Base-by-base conservation (phyloP, 2,797 vertebrate species). In the Lithobates sylvaticus region DNA sequence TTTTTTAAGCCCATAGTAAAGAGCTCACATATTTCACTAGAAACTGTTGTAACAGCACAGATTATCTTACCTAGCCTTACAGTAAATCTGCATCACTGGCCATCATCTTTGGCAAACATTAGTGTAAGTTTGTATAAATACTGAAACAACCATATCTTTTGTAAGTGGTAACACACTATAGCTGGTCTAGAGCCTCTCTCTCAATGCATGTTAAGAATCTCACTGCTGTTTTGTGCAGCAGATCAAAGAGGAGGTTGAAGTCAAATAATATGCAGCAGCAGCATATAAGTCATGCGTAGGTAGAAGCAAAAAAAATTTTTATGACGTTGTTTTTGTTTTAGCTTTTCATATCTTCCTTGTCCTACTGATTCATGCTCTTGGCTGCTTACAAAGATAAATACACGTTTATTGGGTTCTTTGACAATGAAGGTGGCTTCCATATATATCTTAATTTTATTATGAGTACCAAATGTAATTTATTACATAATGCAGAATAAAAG, bases 371-470 rank as follows among this genome's bases (percentile, higher is more conserved):
- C 81, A 87, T 79, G 70, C 76, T 87, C 76, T 79, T 87, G 81
- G 86, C 86, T 79, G 75, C 86, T 68, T 68, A 78, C 61, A 44
- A 67, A 34, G 81, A 79, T 87, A 87, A 87, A 87, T 87, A 79
- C 81, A 78, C 78, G 81, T 74, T 84, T 87, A 73, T 80, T 65
- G 50, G 68, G 68, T 78, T 87, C 50, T 39, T 72, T 83, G 85
- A 83, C 68, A 78, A 83, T 74, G 42, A 83, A 86, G 85, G 76
- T 87, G 86, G 86, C 73, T 87, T 87, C 76, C 81, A 87, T 78
- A 83, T 78, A 83, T 87, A 83, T 87, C 69, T 75, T 83, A 68
- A 78, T 83, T 83, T 58, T 78, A 32, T 74, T 54, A 78, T 12
- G 78, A 72, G 58, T 12, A 83, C 32, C 73, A 23, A 75, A 71